Evolutionary conservation across 2,888 invertebrate genomes (phyloP).

Genomic region (Drosophila mulleri): DNA sequence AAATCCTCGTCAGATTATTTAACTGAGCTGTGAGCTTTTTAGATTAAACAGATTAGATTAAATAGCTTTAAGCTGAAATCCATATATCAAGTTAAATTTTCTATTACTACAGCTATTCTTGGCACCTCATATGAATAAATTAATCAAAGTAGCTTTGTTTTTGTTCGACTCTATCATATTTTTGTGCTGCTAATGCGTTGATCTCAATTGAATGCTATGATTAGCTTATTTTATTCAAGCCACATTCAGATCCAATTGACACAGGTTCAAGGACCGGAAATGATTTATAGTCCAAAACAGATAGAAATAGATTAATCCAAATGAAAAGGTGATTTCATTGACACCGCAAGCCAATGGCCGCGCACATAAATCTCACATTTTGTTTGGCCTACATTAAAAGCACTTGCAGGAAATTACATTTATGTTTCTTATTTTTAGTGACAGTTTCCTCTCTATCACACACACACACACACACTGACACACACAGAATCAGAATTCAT

Average conservation of each 20-base stretch:
- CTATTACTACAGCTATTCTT: too few relatives aligned
- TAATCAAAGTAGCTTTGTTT: neutral
- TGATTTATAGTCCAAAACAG: slow-evolving; percentile 31
- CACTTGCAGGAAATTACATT: slow-evolving; percentile 59
- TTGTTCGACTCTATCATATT: neutral
- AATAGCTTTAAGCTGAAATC: too few relatives aligned
- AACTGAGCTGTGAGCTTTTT: too few relatives aligned
- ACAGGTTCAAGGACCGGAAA: slow-evolving; percentile 32
- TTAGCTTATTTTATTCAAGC: slow-evolving; percentile 4
- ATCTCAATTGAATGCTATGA: neutral
- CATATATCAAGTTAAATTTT: neutral
- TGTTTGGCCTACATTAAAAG: slow-evolving; percentile 25
- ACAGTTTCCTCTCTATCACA: slow-evolving; percentile 50
- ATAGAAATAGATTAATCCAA: slow-evolving; percentile 9
- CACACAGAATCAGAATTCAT: slow-evolving; percentile 49
- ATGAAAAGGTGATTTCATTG: slow-evolving; percentile 14
- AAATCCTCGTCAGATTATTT: too few relatives aligned
- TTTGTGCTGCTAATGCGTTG: neutral
- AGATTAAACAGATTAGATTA: too few relatives aligned
- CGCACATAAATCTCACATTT: slow-evolving; percentile 17
- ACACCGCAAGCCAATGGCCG: neutral
- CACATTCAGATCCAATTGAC: slow-evolving; percentile 11
- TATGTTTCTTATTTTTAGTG: slow-evolving; percentile 62
- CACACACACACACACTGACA: slow-evolving; percentile 3
- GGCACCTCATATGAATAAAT: neutral